Evolutionary conservation across 2,797 vertebrate genomes (phyloP).

Genomic region (Ctenochaetus hawaiiensis): DNA sequence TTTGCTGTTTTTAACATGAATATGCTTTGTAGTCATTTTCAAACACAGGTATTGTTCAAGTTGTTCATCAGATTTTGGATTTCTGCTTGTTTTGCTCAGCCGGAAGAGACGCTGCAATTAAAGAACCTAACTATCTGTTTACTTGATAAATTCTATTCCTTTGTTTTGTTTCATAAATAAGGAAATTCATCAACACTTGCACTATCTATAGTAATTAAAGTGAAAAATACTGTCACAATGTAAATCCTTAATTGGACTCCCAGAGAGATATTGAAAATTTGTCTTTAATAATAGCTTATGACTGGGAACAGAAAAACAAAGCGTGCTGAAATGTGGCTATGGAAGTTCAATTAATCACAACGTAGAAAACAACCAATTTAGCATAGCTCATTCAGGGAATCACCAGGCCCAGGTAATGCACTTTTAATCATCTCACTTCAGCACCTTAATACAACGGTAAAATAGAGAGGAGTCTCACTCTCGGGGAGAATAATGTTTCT

Average conservation of each 20-base stretch:
- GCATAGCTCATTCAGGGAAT: conserved; percentile 97
- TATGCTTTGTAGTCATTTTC: conserved; percentile 59
- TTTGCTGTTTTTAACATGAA: conserved; percentile 20
- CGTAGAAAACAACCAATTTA: conserved; percentile 98
- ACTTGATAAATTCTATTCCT: conserved; percentile 97
- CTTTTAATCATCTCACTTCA: conserved; percentile 98
- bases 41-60: conserved; percentile 39
- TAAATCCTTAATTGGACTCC: conserved; percentile 99
- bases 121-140: conserved; percentile 94
- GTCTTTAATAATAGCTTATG: conserved; percentile 99
- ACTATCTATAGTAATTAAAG: conserved; percentile 99
- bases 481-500: conserved; percentile 78
- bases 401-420: conserved; percentile 96
- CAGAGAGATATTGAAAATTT: conserved; percentile 99
- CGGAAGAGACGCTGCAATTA: conserved; percentile 91
- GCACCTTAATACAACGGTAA: conserved; percentile 84
- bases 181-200: conserved; percentile 95
- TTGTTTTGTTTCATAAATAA: conserved; percentile 99
- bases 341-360: conserved; percentile 98
- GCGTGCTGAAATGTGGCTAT: conserved; percentile 95
- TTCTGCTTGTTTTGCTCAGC: conserved; percentile 69
- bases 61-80: conserved; percentile 84
- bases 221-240: conserved; percentile 99
- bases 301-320: conserved; percentile 99
- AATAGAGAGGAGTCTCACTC: conserved; percentile 66